phyloP scores from a whole-genome alignment of 1,140 invertebrate genomes.

The Amyelois transitella region DNA sequence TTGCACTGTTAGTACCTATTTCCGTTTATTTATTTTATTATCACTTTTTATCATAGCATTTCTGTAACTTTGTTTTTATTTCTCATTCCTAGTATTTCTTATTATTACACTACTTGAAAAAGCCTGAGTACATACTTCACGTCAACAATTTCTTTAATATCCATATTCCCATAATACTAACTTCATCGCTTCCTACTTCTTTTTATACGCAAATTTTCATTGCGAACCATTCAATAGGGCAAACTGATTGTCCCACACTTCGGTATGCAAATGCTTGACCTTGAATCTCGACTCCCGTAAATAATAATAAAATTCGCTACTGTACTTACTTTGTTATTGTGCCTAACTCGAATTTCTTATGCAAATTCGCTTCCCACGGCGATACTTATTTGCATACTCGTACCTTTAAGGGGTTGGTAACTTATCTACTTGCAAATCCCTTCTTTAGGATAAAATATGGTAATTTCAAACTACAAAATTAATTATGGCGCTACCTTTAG shows the following conservation, averaged over 20 bases:
- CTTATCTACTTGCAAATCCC: constrained; percentile 25
- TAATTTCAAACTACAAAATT: constrained; percentile 41
- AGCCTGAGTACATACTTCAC: too few species aligned
- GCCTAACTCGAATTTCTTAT: constrained; percentile 34
- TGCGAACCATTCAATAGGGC: too few species aligned
- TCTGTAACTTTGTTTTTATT: too few species aligned
- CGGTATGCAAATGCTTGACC: not conserved
- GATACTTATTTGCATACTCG: constrained; percentile 43
- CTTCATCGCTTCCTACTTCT: too few species aligned
- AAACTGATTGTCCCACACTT: not conserved
- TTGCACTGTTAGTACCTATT: too few species aligned
- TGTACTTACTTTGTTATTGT: constrained; percentile 16
- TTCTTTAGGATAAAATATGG: constrained; percentile 40
- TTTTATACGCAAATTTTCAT: too few species aligned
- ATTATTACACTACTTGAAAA: too few species aligned
- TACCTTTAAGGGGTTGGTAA: constrained; percentile 31
- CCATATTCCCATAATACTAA: too few species aligned
- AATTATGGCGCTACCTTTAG: constrained; percentile 32
- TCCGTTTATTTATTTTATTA: too few species aligned
- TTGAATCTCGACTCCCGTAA: not conserved
- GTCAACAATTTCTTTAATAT: too few species aligned
- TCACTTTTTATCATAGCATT: too few species aligned
- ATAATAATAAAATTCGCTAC: constrained; percentile 8
- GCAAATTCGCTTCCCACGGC: constrained; percentile 40
- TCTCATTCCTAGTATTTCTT: too few species aligned